phyloP scores from a whole-genome alignment of 2,113 vertebrate genomes.

The Etheostoma spectabile region DNA sequence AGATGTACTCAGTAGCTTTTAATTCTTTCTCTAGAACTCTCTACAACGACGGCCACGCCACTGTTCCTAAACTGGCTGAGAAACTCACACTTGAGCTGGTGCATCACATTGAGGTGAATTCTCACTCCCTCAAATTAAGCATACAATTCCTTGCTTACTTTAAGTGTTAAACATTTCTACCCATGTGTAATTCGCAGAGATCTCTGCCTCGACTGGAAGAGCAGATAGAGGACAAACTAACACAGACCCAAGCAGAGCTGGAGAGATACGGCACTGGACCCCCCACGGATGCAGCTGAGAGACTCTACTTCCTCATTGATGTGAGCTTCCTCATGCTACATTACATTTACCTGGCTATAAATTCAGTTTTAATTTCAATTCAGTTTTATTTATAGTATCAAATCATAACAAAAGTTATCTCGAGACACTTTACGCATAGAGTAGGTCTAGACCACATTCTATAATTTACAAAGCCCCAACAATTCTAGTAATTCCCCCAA shows the following conservation, averaged over 20 bases:
- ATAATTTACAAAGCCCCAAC: too few relatives aligned
- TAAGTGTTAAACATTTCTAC: background rate
- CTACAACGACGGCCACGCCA: conserved; percentile 75
- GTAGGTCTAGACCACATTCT: too few relatives aligned
- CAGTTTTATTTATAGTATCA: too few relatives aligned
- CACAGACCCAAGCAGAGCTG: conserved; percentile 73
- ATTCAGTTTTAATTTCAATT: too few relatives aligned
- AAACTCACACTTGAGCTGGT: conserved; percentile 84
- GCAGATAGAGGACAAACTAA: conserved; percentile 81
- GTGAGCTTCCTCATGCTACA: conserved; percentile 56
- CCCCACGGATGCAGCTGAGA: conserved; percentile 70
- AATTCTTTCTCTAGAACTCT: conserved; percentile 63
- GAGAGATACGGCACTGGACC: conserved; percentile 79
- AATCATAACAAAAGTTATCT: too few relatives aligned
- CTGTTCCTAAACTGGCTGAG: conserved; percentile 82
- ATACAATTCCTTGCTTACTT: too few relatives aligned
- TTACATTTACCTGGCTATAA: background rate
- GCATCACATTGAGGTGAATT: conserved; percentile 81
- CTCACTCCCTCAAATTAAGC: background rate
- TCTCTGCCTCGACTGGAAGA: conserved; percentile 80
- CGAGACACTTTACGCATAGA: too few relatives aligned
- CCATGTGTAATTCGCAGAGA: conserved; percentile 58
- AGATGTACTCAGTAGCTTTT: background rate
- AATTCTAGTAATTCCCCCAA: too few relatives aligned
- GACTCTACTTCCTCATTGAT: conserved; percentile 76